These are phyloP conservation scores for Drosophila ficusphila DNA, from an alignment of 1,140 invertebrate genomes.

Conservation along the genomic window DNA sequence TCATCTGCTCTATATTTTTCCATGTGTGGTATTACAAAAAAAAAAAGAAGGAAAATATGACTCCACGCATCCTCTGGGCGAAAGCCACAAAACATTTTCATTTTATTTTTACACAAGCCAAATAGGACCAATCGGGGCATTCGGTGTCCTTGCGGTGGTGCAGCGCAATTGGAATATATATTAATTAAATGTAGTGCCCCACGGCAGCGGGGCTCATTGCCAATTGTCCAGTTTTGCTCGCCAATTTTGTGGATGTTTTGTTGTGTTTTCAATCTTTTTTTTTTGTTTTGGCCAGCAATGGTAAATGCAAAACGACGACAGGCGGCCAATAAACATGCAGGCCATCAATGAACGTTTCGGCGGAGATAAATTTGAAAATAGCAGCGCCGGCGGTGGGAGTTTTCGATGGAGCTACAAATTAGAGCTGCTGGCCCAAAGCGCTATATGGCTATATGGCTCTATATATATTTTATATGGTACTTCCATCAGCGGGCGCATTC, in stretches of 20 bases:
- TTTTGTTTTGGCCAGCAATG: background rate
- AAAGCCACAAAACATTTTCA: conserved; percentile 77
- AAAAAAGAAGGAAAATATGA: conserved; percentile 57
- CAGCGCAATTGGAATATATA: conserved; percentile 60
- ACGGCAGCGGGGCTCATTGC: conserved; percentile 35
- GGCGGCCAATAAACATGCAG: conserved; percentile 68
- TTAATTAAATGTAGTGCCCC: conserved; percentile 66
- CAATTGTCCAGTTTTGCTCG: conserved; percentile 39
- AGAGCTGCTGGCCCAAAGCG: conserved; percentile 47
- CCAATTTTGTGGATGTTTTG: conserved; percentile 22
- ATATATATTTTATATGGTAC: conserved; percentile 7
- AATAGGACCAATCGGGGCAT: conserved; percentile 21
- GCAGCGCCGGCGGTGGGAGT: conserved; percentile 26
- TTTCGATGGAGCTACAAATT: conserved; percentile 63
- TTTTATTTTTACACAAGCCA: conserved; percentile 59
- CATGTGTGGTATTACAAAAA: conserved; percentile 19
- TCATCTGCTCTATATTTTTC: conserved; percentile 1
- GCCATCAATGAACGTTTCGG: conserved; percentile 68
- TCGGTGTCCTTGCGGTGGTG: conserved; percentile 45
- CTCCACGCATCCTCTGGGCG: conserved; percentile 63
- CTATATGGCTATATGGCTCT: background rate
- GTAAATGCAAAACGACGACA: conserved; percentile 53
- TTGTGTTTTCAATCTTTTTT: background rate
- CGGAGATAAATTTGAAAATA: conserved; percentile 75
- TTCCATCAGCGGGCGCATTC: conserved; percentile 51